These are phyloP conservation scores for Ericerus pela DNA, from an alignment of 1,140 invertebrate species.

Conservation along the genomic window DNA sequence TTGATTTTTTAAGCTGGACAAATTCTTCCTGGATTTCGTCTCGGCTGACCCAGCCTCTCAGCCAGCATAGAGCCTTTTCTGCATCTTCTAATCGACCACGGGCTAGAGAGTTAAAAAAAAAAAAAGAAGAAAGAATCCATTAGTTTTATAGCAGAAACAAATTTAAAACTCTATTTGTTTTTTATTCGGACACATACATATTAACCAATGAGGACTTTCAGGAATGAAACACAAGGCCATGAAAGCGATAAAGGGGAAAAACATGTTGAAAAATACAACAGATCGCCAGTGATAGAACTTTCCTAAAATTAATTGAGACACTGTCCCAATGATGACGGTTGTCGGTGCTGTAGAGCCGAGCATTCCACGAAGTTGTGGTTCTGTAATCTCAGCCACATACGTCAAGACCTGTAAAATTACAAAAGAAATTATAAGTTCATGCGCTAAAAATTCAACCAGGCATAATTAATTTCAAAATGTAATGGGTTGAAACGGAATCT, in stretches of 20 bases:
- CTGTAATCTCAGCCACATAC: conserved; percentile 63
- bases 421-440: neutral
- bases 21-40: conserved; percentile 40
- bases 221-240: conserved; percentile 49
- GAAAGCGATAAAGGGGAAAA: conserved; percentile 47
- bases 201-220: conserved; percentile 61
- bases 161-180: neutral
- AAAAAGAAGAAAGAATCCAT: neutral
- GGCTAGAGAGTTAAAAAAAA: conserved; percentile 14
- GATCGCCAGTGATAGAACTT: conserved; percentile 51
- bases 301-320: conserved; percentile 42
- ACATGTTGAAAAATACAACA: conserved; percentile 47
- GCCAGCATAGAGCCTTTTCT: conserved; percentile 39
- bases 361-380: conserved; percentile 56
- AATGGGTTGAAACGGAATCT: too few relatives aligned
- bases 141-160: too few relatives aligned
- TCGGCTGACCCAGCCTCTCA: conserved; percentile 46
- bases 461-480: too few relatives aligned
- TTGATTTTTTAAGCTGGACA: conserved; percentile 32
- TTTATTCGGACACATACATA: conserved; percentile 26
- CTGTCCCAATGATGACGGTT: conserved; percentile 53
- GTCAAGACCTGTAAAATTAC: conserved; percentile 44
- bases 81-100: conserved; percentile 33
- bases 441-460: too few relatives aligned
- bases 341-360: conserved; percentile 54